Conservation (phyloP, 2,888 invertebrate genomes). For the Gasteruption jaculator region DNA sequence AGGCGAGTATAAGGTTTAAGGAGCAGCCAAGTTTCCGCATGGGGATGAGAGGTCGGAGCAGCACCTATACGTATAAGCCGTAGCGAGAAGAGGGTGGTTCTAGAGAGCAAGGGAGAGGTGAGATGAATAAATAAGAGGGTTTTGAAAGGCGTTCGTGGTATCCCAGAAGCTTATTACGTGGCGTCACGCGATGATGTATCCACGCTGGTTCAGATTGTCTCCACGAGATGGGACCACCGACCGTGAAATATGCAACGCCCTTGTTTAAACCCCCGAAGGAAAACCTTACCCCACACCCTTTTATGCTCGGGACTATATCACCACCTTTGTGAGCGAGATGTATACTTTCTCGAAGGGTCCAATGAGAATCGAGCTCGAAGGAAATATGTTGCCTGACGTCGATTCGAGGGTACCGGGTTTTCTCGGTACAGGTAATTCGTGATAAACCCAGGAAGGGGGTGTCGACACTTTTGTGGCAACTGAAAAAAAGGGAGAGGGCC, state of each 20-base stretch:
- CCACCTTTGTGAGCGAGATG: no score
- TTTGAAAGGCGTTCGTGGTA: constrained; percentile 44
- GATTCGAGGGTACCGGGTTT: no score
- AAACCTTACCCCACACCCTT: constrained; percentile 32
- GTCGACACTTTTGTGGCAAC: no score
- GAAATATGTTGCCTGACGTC: no score
- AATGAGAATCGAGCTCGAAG: no score
- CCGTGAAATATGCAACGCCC: constrained; percentile 51
- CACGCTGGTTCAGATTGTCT: constrained; percentile 50
- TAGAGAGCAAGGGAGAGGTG: constrained; percentile 33
- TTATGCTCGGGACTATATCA: constrained; percentile 41
- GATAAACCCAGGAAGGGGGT: no score
- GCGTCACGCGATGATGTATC: constrained; percentile 52
- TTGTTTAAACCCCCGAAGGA: constrained; percentile 40
- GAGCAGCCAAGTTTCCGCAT: constrained; percentile 6
- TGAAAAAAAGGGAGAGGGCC: no score
- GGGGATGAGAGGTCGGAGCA: constrained; percentile 13
- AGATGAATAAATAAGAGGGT: constrained; percentile 51
- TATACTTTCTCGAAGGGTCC: no score
- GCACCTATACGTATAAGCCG: constrained; percentile 9
- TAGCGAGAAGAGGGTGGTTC: constrained; percentile 14
- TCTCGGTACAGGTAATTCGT: no score
- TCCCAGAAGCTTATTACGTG: constrained; percentile 45
- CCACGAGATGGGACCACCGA: constrained; percentile 51
- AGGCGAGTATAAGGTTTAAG: no score